Evolutionary conservation across 2,797 vertebrate species (phyloP).

Genomic region (Lophotriccus pileatus): DNA sequence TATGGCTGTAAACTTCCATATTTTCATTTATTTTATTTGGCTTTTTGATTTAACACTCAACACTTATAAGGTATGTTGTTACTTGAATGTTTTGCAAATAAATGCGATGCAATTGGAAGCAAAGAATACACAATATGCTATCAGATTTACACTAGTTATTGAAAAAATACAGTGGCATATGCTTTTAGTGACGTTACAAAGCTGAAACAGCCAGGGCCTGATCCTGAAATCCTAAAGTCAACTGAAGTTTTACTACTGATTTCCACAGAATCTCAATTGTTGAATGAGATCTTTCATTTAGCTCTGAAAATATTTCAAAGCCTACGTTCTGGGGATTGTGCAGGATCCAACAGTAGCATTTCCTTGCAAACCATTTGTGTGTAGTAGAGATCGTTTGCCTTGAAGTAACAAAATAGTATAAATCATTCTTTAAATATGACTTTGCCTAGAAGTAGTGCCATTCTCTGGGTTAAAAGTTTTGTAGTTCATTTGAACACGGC

Average conservation of each 20-base stretch:
- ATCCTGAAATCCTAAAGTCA: neutral
- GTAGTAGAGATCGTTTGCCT: neutral
- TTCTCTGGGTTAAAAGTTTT: neutral
- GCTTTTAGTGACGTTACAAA: neutral
- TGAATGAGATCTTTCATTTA: neutral
- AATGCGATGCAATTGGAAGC: neutral
- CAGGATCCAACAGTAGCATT: neutral
- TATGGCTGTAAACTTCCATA: neutral
- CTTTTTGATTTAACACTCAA: neutral
- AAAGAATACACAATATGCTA: neutral
- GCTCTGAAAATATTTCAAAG: neutral
- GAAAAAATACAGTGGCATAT: neutral
- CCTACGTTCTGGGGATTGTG: neutral
- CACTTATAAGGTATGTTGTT: neutral
- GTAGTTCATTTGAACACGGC: neutral
- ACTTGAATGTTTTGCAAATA: neutral
- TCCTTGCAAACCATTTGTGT: neutral
- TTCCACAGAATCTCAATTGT: neutral
- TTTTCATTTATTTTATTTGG: neutral
- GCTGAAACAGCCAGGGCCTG: neutral
- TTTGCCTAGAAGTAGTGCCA: neutral
- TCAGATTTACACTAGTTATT: neutral
- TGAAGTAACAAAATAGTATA: neutral
- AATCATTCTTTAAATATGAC: neutral
- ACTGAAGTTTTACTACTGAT: neutral